Evolutionary conservation across 2,797 vertebrate genomes (phyloP), one percentile per base, ranked within the genome.

Genomic region (Anabacerthia variegaticeps): DNA sequence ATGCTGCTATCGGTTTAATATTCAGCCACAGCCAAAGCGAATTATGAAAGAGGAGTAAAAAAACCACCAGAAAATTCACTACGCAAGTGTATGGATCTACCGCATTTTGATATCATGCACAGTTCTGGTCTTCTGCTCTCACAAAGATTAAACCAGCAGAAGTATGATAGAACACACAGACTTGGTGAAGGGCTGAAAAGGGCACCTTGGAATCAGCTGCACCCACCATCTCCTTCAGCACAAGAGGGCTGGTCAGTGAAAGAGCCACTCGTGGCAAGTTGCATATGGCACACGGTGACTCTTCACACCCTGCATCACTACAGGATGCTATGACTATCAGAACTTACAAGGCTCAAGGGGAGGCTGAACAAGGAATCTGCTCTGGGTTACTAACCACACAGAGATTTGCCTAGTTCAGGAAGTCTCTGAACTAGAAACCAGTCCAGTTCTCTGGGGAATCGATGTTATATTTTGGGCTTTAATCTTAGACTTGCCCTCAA

Each of bases 401-500:
- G 59, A 89, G 62, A 79, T 68, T 39, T 37, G 59, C n/a, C 86
- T 88, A 62, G 63, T 41, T 93, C 78, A 65, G 14, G 24, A 80
- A 78, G 81, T 23, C 48, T 87, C 78, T 52, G 55, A 85, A 83
- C 52, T 67, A 93, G 81, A 89, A 96, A 89, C 37, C 3, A 2
- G 83, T n/a, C 61, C 20, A 69, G 36, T 30, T 59, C 92, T 17
- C 59, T 36, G 16, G 61, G 85, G 93, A 88, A 92, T 68, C 1
- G 4, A 48, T 58, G 49, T 32, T 62, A 18, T 39, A 93, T 68
- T 88, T 89, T 24, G 8, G 59, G 67, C 43, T 89, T 80, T 87
- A 84, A 92, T 66, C 81, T 91, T 82, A 73, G 77, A 48, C 39
- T 78, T 89, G 52, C 24, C 73, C 88, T 91, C 52, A 91, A 77